Base-by-base conservation (phyloP, 2,888 invertebrate genomes). In the Xestia c-nigrum region DNA sequence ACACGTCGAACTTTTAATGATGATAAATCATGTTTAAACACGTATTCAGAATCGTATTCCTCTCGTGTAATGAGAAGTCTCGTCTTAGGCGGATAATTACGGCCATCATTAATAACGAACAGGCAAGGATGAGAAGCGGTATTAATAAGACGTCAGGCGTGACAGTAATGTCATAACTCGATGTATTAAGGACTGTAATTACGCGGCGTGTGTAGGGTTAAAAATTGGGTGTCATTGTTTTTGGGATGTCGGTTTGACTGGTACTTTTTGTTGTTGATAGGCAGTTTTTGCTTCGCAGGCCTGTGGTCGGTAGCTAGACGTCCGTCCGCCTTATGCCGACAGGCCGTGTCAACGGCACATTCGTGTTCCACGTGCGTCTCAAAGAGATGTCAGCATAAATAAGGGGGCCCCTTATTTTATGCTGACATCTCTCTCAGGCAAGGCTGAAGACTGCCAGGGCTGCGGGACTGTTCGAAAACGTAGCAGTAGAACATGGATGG, bases 1-100 rank as follows among this genome's bases (percentile, higher is more conserved):
- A 86, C 87, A 90, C 89, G 87, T 91, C 90, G 89, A 93, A 93
- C 91, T 93, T 94, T 91, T 94, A 94, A 95, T 93, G 91, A 94
- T 93, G 95, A 94, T 92, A 91, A 92, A 94, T 93, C 91, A 90
- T 91, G 87, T 92, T 91, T 90, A 90, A 91, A 88, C 88, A 91
- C 88, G 89, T 91, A 91, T 93, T 93, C 91, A 92, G 90, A 92
- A 88, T 91, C 90, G 88, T 91, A 91, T 91, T 90, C 87, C 90
- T 90, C 87, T 87, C 89, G 89, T 90, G 90, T 92, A 93, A 94
- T 92, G 88, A 85, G 87, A 87, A 83, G 76, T 86, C 90, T 88
- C 89, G 89, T 90, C 89, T 92, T 92, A 90, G 91, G 83, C 88
- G 90, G 91, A 94, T 95, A 94, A 95, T 95, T 94, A 95, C 92